Conservation (phyloP, 2,888 invertebrate species). For the Nebria brevicollis region DNA sequence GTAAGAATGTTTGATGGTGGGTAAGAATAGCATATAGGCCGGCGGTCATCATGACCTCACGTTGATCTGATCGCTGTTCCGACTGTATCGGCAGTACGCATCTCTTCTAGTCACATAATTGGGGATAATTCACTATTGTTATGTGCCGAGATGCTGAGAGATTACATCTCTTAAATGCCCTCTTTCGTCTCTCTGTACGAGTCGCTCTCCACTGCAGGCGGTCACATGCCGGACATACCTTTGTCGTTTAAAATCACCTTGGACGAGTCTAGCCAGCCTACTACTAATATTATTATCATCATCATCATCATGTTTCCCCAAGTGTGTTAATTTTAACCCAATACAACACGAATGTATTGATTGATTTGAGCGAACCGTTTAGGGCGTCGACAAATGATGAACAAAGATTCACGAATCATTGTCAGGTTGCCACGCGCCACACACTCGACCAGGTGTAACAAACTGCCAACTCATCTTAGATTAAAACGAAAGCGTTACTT, state of each 20-base stretch:
- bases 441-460: too few relatives aligned
- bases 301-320: too few relatives aligned
- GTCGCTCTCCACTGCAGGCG: background rate
- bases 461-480: too few relatives aligned
- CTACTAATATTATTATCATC: too few relatives aligned
- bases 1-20: too few relatives aligned
- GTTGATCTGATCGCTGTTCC: background rate
- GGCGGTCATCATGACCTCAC: background rate
- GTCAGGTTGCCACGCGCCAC: too few relatives aligned
- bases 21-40: background rate
- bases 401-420: too few relatives aligned
- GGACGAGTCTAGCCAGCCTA: background rate
- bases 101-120: conserved; percentile 53
- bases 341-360: too few relatives aligned
- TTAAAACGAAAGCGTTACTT: too few relatives aligned
- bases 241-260: background rate
- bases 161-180: conserved; percentile 30
- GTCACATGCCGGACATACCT: background rate
- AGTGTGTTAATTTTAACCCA: too few relatives aligned
- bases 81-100: conserved; percentile 30
- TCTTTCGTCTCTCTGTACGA: background rate
- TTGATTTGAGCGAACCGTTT: too few relatives aligned
- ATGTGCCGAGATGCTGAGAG: conserved; percentile 38
- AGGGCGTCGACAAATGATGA: too few relatives aligned
- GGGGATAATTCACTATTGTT: conserved; percentile 58